Percentiles rank a stretch among this genome's conserved stretches.
Evolutionary conservation across 2,113 vertebrate genomes (phyloP).

Genomic region (Antennarius striatus): DNA sequence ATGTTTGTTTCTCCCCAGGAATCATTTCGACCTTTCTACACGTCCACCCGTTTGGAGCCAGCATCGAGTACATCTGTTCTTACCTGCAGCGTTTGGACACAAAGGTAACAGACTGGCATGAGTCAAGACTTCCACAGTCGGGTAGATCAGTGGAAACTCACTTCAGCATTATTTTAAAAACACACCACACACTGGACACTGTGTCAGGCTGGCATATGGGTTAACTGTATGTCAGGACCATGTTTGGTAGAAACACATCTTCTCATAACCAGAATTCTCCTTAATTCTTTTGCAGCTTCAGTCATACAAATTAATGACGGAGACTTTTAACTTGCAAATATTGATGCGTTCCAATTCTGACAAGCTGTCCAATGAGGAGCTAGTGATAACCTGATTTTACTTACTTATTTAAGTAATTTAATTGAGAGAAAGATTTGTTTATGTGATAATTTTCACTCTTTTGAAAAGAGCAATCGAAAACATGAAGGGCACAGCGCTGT

Average conservation of each 20-base stretch:
- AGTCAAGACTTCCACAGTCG: conserved; percentile 4
- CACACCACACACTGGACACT: too few species aligned
- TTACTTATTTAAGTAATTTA: too few species aligned
- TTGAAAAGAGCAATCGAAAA: too few species aligned
- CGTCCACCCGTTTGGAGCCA: conserved; percentile 94
- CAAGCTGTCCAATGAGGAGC: too few species aligned
- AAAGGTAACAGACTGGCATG: conserved; percentile 79
- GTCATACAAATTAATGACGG: background rate
- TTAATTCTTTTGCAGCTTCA: conserved; percentile 15
- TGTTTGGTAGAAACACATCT: conserved; percentile 16
- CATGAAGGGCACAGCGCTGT: too few species aligned
- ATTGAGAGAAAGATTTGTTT: too few species aligned
- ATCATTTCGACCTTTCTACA: conserved; percentile 96
- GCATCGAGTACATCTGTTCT: conserved; percentile 97
- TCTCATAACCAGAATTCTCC: conserved; percentile 1
- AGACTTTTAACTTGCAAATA: too few species aligned
- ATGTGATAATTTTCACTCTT: too few species aligned
- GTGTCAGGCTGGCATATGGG: too few species aligned
- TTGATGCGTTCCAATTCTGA: too few species aligned
- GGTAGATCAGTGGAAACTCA: conserved; percentile 1
- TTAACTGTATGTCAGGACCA: conserved; percentile 18
- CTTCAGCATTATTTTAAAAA: background rate
- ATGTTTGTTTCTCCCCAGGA: conserved; percentile 75
- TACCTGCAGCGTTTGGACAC: conserved; percentile 95
- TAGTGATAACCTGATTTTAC: too few species aligned